Percentiles rank a stretch among this genome's conserved stretches.
Conservation (phyloP, 2,113 vertebrate species). For the Otolemur garnettii region DNA sequence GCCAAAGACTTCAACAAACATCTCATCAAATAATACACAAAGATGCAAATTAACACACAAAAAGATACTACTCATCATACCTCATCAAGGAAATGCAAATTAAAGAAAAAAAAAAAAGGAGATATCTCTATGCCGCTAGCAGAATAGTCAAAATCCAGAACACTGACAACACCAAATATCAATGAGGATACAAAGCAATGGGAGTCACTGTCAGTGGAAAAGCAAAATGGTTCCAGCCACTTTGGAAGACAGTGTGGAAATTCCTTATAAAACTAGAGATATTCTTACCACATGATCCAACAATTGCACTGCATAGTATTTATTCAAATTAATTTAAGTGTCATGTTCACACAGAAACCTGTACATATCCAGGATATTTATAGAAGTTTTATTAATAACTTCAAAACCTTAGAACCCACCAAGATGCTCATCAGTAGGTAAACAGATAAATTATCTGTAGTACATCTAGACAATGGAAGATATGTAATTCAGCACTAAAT, state of each 20-base stretch:
- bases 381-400: background rate
- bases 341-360: background rate
- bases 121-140: background rate
- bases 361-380: background rate
- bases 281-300: background rate
- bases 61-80: background rate
- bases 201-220: background rate
- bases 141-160: background rate
- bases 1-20: too few species aligned
- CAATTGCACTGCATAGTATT: background rate
- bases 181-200: background rate
- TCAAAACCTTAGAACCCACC: background rate
- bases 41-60: background rate
- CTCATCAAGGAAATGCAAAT: background rate
- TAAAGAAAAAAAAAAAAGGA: background rate
- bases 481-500: too few species aligned
- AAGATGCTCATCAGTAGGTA: background rate
- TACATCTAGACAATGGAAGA: background rate
- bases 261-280: background rate
- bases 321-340: background rate
- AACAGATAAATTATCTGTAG: background rate
- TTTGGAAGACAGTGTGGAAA: background rate
- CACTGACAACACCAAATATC: background rate
- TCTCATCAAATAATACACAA: background rate
- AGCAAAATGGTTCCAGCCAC: background rate